Evolutionary conservation across 1,140 invertebrate species (phyloP).

Genomic region (Zelostemma sp.): DNA sequence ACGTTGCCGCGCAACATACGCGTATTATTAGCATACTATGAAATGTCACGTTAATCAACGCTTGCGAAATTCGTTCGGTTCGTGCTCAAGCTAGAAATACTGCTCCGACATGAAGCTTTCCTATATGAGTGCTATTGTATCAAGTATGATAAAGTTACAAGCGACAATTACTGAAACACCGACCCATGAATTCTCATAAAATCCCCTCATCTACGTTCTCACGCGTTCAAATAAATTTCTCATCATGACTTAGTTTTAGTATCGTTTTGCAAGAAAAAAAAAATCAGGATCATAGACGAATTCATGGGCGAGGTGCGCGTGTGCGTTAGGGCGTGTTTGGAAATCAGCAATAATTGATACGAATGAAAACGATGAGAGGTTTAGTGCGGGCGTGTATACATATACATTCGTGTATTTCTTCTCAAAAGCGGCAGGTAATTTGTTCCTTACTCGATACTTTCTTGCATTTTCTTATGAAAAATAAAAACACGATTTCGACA

Average conservation of each 20-base stretch:
- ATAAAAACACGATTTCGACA: constrained; percentile 21
- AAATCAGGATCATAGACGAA: too few relatives aligned
- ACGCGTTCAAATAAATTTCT: too few relatives aligned
- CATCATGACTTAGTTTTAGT: too few relatives aligned
- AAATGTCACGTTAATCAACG: constrained; percentile 17
- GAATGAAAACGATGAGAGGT: too few relatives aligned
- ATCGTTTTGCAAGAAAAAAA: too few relatives aligned
- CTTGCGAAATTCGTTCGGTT: constrained; percentile 41
- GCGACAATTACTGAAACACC: constrained; percentile 6
- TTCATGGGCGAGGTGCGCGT: too few relatives aligned
- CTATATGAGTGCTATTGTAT: constrained; percentile 14
- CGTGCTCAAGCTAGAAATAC: constrained; percentile 29
- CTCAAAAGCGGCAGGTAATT: constrained; percentile 13
- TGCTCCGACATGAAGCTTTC: constrained; percentile 21
- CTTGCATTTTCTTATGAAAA: constrained; percentile 30
- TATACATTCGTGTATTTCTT: too few relatives aligned
- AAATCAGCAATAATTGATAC: too few relatives aligned
- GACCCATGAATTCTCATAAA: not conserved
- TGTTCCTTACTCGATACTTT: constrained; percentile 20
- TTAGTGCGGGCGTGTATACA: too few relatives aligned
- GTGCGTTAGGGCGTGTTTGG: too few relatives aligned
- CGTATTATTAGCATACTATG: constrained; percentile 5
- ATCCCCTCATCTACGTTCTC: not conserved
- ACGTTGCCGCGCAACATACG: not conserved
- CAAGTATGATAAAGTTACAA: constrained; percentile 20